phyloP scores from a whole-genome alignment of 1,140 invertebrate genomes.

The Diabrotica virgifera region DNA sequence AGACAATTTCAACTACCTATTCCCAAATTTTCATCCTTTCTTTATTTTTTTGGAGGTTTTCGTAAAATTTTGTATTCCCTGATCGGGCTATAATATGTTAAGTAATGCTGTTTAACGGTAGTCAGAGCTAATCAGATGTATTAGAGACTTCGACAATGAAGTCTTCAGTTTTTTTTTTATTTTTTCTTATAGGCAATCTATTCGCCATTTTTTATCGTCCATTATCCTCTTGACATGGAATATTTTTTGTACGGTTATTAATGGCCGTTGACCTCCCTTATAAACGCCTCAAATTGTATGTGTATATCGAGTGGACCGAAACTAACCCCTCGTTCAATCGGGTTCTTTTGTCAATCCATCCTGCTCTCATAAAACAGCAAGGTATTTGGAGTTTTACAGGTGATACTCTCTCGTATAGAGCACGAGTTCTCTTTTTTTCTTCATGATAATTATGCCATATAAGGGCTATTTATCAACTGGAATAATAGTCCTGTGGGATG shows the following conservation, averaged over 20 bases:
- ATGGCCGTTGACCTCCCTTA: conserved; percentile 17
- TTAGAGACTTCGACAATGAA: too few relatives aligned
- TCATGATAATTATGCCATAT: conserved; percentile 15
- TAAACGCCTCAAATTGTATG: conserved; percentile 17
- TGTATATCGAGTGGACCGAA: conserved; percentile 16
- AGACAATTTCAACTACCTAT: too few relatives aligned
- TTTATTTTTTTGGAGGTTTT: too few relatives aligned
- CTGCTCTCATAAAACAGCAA: conserved; percentile 11
- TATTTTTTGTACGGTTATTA: conserved; percentile 18
- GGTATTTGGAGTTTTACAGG: conserved; percentile 13
- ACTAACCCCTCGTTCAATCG: conserved; percentile 15
- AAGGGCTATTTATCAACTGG: conserved; percentile 12
- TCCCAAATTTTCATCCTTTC: too few relatives aligned
- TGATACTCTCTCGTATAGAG: conserved; percentile 13
- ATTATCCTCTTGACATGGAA: conserved; percentile 5
- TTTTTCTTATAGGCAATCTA: not conserved
- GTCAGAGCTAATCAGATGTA: too few relatives aligned
- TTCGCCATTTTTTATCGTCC: not conserved
- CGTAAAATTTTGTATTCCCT: too few relatives aligned
- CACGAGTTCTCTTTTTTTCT: conserved; percentile 15
- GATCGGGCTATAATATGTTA: too few relatives aligned
- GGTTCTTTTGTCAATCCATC: conserved; percentile 13
- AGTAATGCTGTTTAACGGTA: too few relatives aligned
- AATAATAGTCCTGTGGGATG: conserved; percentile 6
- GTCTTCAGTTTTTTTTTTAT: too few relatives aligned